A percentile compares a stretch with the other conserved stretches of the same genome.
Evolutionary conservation across 2,888 invertebrate genomes (phyloP).

Genomic region (Mythimna vitellina): DNA sequence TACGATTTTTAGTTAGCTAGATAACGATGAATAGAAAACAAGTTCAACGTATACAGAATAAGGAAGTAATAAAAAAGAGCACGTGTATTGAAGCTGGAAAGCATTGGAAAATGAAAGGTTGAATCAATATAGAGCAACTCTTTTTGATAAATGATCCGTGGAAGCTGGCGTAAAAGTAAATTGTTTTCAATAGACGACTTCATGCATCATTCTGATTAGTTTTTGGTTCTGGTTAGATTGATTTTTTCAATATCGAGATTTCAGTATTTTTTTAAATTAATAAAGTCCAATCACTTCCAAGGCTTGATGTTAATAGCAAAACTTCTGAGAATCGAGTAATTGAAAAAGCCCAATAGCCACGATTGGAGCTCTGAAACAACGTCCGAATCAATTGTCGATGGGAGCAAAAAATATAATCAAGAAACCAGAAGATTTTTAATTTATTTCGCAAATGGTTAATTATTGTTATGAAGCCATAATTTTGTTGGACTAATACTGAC

Average conservation of each 20-base stretch:
- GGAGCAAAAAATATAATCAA: slow-evolving; percentile 13
- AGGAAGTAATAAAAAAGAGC: background rate
- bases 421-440: slow-evolving; percentile 1
- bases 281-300: background rate
- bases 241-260: background rate
- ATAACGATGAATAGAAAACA: background rate
- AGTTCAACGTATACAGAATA: background rate
- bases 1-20: slow-evolving; percentile 10
- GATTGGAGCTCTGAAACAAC: background rate
- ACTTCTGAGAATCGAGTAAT: slow-evolving; percentile 6
- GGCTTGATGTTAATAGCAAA: background rate
- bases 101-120: background rate
- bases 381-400: slow-evolving; percentile 11
- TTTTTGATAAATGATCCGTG: slow-evolving; percentile 1
- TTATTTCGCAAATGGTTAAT: background rate
- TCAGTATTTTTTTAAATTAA: background rate
- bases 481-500: background rate
- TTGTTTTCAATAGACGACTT: background rate
- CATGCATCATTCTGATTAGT: background rate
- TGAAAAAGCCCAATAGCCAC: slow-evolving; percentile 21
- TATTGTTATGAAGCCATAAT: slow-evolving; percentile 11
- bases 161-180: background rate
- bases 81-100: background rate
- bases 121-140: background rate
- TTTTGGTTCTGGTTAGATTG: background rate